phyloP scores from a whole-genome alignment of 53 echinoderm and acorn worm genomes.

The Patiria pectinifera region DNA sequence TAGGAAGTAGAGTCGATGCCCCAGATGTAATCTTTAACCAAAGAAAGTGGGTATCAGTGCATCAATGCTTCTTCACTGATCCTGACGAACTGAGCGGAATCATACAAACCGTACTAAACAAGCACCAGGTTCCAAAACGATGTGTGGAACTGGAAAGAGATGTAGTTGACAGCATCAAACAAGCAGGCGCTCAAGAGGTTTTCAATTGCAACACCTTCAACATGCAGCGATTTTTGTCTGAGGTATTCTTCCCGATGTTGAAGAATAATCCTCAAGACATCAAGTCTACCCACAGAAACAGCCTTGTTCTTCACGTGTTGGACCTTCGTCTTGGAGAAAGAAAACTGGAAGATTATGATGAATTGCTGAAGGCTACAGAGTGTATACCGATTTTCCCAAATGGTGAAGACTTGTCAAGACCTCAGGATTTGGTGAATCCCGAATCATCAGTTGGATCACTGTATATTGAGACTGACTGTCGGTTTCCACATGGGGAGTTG shows the following conservation, averaged over 20 bases:
- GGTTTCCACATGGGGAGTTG: not conserved
- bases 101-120: conserved; percentile 4
- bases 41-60: conserved; percentile 44
- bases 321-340: conserved; percentile 47
- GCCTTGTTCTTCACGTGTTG: conserved; percentile 18
- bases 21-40: conserved; percentile 54
- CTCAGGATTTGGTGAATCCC: no score
- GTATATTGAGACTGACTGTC: conserved; percentile 50
- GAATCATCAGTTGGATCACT: conserved; percentile 21
- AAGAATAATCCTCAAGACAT: no score
- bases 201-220: no score
- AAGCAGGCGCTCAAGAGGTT: no score
- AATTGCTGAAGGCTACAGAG: no score
- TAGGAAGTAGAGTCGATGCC: no score
- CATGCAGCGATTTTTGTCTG: no score
- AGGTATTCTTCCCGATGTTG: no score
- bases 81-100: conserved; percentile 6
- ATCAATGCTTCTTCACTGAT: conserved; percentile 53
- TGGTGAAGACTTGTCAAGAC: conserved; percentile 28
- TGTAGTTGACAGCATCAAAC: no score
- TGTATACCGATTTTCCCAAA: conserved; percentile 28
- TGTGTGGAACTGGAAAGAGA: conserved; percentile 4
- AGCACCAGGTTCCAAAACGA: conserved; percentile 11
- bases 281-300: no score
- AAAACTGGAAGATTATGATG: no score